Percentiles rank a stretch among this genome's conserved stretches.
Evolutionary conservation across 2,888 invertebrate genomes (phyloP).

Genomic region (Digitonthophagus gazella): DNA sequence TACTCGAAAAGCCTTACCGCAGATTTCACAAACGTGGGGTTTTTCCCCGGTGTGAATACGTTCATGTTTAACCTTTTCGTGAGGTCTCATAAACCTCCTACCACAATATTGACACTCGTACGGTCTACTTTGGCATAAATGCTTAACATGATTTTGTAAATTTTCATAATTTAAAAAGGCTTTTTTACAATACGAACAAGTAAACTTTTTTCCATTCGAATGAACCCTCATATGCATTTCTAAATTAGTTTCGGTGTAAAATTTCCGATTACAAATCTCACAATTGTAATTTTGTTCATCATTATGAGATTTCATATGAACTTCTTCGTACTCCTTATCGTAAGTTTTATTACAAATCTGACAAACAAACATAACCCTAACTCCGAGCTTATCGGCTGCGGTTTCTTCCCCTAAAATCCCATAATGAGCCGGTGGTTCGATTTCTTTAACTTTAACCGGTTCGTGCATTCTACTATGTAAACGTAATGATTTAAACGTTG

Average conservation of each 20-base stretch:
- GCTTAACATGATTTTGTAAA: slow-evolving; percentile 43
- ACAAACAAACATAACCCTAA: slow-evolving; percentile 45
- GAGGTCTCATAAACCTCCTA: slow-evolving; percentile 69
- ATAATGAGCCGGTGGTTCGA: slow-evolving; percentile 54
- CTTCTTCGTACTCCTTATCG: slow-evolving; percentile 54
- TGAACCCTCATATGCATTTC: slow-evolving; percentile 76
- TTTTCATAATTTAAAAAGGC: slow-evolving; percentile 44
- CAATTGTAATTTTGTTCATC: slow-evolving; percentile 61
- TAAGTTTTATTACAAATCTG: slow-evolving; percentile 56
- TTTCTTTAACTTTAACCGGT: slow-evolving; percentile 59
- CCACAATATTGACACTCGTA: slow-evolving; percentile 73
- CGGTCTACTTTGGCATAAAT: slow-evolving; percentile 50
- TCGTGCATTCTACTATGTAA: slow-evolving; percentile 74
- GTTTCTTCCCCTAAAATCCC: slow-evolving; percentile 41
- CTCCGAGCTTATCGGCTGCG: slow-evolving; percentile 37
- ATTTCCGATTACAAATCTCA: slow-evolving; percentile 70
- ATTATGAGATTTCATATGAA: slow-evolving; percentile 69
- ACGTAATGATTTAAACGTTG: slow-evolving; percentile 64
- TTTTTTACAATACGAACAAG: slow-evolving; percentile 49
- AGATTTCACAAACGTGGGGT: slow-evolving; percentile 75
- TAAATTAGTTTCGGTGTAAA: slow-evolving; percentile 62
- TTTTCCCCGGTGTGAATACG: slow-evolving; percentile 80
- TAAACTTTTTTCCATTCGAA: slow-evolving; percentile 54
- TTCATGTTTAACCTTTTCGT: slow-evolving; percentile 82
- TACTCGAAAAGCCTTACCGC: slow-evolving; percentile 77